Conservation (phyloP, 2,113 vertebrate genomes). For the Dipodomys stephensi region DNA sequence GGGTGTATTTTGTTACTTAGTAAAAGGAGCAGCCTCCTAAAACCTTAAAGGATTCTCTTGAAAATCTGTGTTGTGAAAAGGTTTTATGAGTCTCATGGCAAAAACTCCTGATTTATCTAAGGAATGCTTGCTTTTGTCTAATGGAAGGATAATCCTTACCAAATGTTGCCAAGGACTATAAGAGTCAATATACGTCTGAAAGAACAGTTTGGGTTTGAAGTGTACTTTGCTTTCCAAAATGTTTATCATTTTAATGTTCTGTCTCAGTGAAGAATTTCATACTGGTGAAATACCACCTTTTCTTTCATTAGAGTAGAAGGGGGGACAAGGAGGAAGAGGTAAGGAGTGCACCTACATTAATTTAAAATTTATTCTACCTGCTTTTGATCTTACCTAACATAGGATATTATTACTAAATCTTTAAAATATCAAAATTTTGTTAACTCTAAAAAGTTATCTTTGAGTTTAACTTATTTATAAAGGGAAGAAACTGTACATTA, state of each 20-base stretch:
- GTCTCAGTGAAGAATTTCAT: conserved; percentile 75
- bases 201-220: conserved; percentile 82
- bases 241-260: conserved; percentile 84
- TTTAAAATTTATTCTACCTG: conserved; percentile 46
- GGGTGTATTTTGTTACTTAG: conserved; percentile 92
- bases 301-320: conserved; percentile 37
- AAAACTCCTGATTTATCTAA: conserved; percentile 89
- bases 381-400: neutral
- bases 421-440: conserved; percentile 47
- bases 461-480: conserved; percentile 37
- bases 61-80: conserved; percentile 90
- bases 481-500: neutral
- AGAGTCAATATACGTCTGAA: conserved; percentile 81
- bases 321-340: too few species aligned
- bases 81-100: conserved; percentile 90
- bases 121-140: conserved; percentile 89
- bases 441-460: conserved; percentile 55
- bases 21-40: conserved; percentile 90
- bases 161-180: conserved; percentile 87
- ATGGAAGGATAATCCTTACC: conserved; percentile 87
- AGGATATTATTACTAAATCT: conserved; percentile 44
- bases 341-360: conserved; percentile 11
- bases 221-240: conserved; percentile 81
- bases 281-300: conserved; percentile 58
- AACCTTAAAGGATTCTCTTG: conserved; percentile 89